Evolutionary conservation across 1,140 invertebrate genomes (phyloP).

Genomic region (Uloborus diversus): DNA sequence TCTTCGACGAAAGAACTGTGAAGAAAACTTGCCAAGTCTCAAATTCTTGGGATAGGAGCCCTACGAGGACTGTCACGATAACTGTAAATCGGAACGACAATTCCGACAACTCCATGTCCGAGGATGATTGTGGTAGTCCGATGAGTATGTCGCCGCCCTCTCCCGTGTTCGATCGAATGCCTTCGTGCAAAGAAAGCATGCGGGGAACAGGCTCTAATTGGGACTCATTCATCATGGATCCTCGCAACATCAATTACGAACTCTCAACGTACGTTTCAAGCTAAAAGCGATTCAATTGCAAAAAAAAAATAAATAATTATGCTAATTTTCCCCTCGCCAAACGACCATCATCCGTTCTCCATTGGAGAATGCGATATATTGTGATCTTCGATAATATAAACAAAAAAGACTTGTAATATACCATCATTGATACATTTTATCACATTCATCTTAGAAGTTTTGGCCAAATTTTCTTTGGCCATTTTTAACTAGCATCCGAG

Average conservation of each 20-base stretch:
- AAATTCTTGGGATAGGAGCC: background rate
- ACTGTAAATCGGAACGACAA: background rate
- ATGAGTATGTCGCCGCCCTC: constrained; percentile 28
- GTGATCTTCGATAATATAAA: background rate
- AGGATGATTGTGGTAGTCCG: background rate
- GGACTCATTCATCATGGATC: constrained; percentile 59
- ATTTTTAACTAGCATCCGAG: background rate
- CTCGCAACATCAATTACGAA: constrained; percentile 59
- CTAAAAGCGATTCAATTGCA: constrained; percentile 49
- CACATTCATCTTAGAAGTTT: background rate
- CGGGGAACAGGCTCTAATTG: constrained; percentile 39
- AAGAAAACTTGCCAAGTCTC: constrained; percentile 14
- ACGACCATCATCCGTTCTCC: constrained; percentile 28
- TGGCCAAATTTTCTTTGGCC: background rate
- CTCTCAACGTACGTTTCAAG: constrained; percentile 62
- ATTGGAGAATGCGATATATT: background rate
- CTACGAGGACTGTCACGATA: constrained; percentile 14
- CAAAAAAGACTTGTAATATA: background rate
- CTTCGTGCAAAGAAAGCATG: constrained; percentile 61
- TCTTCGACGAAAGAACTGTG: constrained; percentile 67
- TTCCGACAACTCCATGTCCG: background rate
- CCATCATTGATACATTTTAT: background rate
- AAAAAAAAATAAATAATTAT: background rate
- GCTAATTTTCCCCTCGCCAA: background rate
- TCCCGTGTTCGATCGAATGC: background rate